A percentile compares a stretch with the other conserved stretches of the same genome.
These are phyloP conservation scores for Heliconius nattereri DNA, from an alignment of 1,140 invertebrate genomes.

Conservation along the genomic window DNA sequence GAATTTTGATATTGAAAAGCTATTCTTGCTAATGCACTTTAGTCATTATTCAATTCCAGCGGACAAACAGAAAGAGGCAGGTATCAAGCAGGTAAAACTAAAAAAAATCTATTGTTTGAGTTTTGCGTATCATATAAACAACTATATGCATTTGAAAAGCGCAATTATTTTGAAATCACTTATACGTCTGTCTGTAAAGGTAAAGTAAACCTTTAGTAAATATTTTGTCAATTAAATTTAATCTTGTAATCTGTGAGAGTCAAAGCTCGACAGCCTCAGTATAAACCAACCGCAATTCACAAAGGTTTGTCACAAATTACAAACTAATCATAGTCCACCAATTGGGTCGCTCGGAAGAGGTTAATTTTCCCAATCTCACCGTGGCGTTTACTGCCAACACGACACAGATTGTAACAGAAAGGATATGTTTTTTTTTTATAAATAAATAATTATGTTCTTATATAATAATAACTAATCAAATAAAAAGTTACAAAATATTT, in stretches of 20 bases:
- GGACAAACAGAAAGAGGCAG: no score
- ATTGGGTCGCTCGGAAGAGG: constrained; percentile 67
- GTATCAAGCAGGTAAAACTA: no score
- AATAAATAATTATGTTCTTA: neutral
- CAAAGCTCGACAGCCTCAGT: neutral
- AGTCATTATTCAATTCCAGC: no score
- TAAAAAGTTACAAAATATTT: neutral
- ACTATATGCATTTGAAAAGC: no score
- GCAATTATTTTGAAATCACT: no score
- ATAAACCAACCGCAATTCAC: constrained; percentile 30
- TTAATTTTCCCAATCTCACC: constrained; percentile 64
- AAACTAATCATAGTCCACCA: constrained; percentile 69
- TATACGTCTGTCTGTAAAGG: neutral
- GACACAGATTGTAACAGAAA: constrained; percentile 15
- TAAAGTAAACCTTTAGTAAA: neutral
- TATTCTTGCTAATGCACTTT: no score
- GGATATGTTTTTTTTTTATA: neutral
- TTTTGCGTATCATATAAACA: no score
- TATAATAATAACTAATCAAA: neutral
- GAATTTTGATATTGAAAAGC: no score
- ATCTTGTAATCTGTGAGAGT: neutral
- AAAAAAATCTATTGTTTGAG: no score
- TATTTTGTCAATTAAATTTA: neutral
- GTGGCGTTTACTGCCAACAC: constrained; percentile 44
- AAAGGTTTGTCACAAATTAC: constrained; percentile 63